A percentile compares a stretch with the other conserved stretches of the same genome.
Conservation (phyloP, 1,140 invertebrate genomes). For the Ceratoteleas bidentatus region DNA sequence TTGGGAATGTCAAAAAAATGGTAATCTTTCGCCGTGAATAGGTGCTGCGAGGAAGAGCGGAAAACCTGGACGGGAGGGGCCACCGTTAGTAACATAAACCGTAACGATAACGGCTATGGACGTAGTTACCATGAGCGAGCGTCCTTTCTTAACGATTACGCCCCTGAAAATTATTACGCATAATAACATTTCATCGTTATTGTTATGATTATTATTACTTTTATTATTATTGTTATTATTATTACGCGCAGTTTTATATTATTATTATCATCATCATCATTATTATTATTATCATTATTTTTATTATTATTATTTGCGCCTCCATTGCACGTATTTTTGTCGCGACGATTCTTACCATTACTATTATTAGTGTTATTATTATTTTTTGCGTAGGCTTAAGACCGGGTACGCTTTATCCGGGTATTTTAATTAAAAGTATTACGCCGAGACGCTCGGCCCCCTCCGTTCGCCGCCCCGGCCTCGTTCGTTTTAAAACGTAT, state of each 20-base stretch:
- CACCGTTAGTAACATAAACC: slow-evolving; percentile 78
- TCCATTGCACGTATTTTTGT: slow-evolving; percentile 49
- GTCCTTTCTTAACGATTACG: slow-evolving; percentile 82
- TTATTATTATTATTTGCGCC: slow-evolving; percentile 53
- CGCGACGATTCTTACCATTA: slow-evolving; percentile 14
- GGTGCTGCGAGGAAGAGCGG: slow-evolving; percentile 64
- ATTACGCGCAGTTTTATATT: slow-evolving; percentile 68
- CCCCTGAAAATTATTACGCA: slow-evolving; percentile 80
- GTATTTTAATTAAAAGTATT: slow-evolving; percentile 60
- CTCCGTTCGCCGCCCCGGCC: background rate
- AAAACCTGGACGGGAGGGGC: slow-evolving; percentile 69
- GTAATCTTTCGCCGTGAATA: slow-evolving; percentile 68
- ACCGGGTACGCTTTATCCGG: slow-evolving; percentile 23
- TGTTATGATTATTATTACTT: slow-evolving; percentile 76
- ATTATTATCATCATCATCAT: slow-evolving; percentile 66
- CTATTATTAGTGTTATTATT: slow-evolving; percentile 44
- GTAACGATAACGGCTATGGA: slow-evolving; percentile 82
- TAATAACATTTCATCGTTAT: slow-evolving; percentile 81
- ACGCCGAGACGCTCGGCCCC: slow-evolving; percentile 1
- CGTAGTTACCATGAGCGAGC: slow-evolving; percentile 78
- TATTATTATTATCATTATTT: slow-evolving; percentile 49
- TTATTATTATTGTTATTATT: slow-evolving; percentile 72
- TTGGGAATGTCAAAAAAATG: slow-evolving; percentile 68
- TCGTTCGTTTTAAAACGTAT: slow-evolving; percentile 34
- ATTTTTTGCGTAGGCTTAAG: slow-evolving; percentile 55